Base-by-base conservation (phyloP, 2,888 invertebrate genomes). In the Onthophagus sagittarius region DNA sequence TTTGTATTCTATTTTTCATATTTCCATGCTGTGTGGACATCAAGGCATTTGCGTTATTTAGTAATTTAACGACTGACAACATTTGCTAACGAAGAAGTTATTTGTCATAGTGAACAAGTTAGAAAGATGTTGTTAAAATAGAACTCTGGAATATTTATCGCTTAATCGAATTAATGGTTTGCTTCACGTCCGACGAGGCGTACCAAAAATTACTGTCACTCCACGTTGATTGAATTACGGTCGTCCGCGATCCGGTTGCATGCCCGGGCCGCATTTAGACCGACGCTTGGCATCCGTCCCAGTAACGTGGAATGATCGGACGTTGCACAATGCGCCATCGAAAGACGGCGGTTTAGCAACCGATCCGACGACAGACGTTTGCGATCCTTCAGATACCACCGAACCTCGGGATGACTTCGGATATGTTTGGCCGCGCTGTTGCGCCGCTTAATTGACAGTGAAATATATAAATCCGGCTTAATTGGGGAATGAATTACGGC, bases 381-480 rank as follows among this genome's bases (percentile, higher is more conserved):
- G 39, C 39, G 39, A 53, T 53, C 39, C 39, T 53, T 53, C 39
- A 53, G 39, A 53, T 53, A 53, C 39, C 39, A 53, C 39, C 39
- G 23, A 23, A 23, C 23, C 23, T 23, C 39, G 39, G 39, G 39
- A 53, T 53, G 39, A 53, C 39, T 53, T 53, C 11, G 11, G 39
- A 53, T 53, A 53, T 53, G 39, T 53, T 53, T 53, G 39, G 39
- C 39, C 39, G 39, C 39, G 39, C 39, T 11, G 39, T 11, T 53
- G 39, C 39, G 39, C 39, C 39, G 39, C 39, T 53, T 74, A 74
- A 74, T 74, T 74, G 74, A 74, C 74, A 74, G 74, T 74, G 74
- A 74, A 74, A 74, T 72, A 74, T 74, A 72, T 71, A 72, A 74
- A 72, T 72, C 71, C 69, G 65, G 69, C 62, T 74, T 74, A 74